phyloP scores from a whole-genome alignment of 92 coral and sea anemone genomes.

The Epizoanthus ramosus region DNA sequence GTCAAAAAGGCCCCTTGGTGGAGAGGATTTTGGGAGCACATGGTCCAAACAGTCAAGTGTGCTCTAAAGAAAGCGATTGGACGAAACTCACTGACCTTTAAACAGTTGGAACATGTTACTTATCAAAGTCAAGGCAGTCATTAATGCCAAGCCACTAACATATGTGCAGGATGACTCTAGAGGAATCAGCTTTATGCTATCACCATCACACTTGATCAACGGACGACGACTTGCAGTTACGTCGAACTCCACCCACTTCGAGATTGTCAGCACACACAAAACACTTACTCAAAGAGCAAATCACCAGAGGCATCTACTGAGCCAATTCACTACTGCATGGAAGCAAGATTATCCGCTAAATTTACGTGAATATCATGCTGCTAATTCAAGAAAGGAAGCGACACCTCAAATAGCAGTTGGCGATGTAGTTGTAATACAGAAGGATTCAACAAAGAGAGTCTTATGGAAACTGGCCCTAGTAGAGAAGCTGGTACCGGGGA shows the following conservation, averaged over 20 bases:
- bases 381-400: neutral
- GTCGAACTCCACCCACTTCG: conserved; percentile 56
- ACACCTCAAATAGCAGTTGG: conserved; percentile 26
- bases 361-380: conserved; percentile 7
- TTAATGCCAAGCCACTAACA: conserved; percentile 26
- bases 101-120: conserved; percentile 33
- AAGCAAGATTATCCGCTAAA: conserved; percentile 34
- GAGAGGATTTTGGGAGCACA: conserved; percentile 48
- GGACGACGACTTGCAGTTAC: conserved; percentile 53
- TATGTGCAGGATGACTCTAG: conserved; percentile 49
- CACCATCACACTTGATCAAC: conserved; percentile 67
- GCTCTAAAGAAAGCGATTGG: conserved; percentile 34
- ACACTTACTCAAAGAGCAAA: conserved; percentile 39
- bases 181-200: conserved; percentile 35
- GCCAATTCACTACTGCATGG: conserved; percentile 50
- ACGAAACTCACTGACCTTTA: conserved; percentile 28
- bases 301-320: conserved; percentile 39
- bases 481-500: conserved; percentile 45
- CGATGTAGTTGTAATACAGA: conserved; percentile 51
- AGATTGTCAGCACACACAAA: conserved; percentile 50
- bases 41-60: conserved; percentile 17
- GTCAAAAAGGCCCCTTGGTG: conserved; percentile 74
- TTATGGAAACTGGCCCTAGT: conserved; percentile 60
- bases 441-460: conserved; percentile 37
- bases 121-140: conserved; percentile 30